Evolutionary conservation across 35 echinoderm and acorn worm species (phyloP), one percentile per base, ranked within the genome.

Genomic region (Chiridota heheva): DNA sequence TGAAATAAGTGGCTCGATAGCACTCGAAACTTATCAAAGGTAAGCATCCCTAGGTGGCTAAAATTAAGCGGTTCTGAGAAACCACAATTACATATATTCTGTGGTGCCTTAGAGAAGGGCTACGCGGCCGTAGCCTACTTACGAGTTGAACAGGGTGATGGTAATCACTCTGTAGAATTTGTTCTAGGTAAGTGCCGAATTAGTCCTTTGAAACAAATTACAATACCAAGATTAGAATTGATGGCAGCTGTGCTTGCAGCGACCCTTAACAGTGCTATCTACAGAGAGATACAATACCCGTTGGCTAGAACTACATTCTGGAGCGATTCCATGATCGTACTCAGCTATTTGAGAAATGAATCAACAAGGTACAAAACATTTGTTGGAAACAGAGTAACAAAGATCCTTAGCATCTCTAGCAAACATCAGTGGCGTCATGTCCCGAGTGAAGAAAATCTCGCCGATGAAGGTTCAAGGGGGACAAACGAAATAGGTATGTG

Each of bases 71-170:
- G 25, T 3, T 22, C 31, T 48, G 58, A 28, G 13, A 27, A 68
- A 12, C 40, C 42, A 10, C 73, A 67, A 57, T 44, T 87, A 2
- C 79, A 82, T 27, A 44, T 67, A 1, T 82, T 82, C 32, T 82
- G 60, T 51, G 79, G 69, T 58, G 79, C 79, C n/a, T 82, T 43
- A 3, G 63, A 67, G 62, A 69, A 82, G 36, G 79, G 79, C 3
- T 82, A 82, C 29, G 79, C 60, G 29, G 63, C 81, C 4, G 81
- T 71, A 38, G 46, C 81, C 4, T 84, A 84, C 44, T 33, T 82
- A 4, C 79, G 79, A 31, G 5, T 70, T 27, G 63, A 35, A 20
- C 35, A 55, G 4, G 2, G 16, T 1, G 41, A 34, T 28, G 62
- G 41, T 38, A 4, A 60, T 12, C 40, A 4, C 39, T 1, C 40